A percentile compares a stretch with the other conserved stretches of the same genome.
Evolutionary conservation across 1,140 invertebrate genomes (phyloP).

Genomic region (Apis mellifera): DNA sequence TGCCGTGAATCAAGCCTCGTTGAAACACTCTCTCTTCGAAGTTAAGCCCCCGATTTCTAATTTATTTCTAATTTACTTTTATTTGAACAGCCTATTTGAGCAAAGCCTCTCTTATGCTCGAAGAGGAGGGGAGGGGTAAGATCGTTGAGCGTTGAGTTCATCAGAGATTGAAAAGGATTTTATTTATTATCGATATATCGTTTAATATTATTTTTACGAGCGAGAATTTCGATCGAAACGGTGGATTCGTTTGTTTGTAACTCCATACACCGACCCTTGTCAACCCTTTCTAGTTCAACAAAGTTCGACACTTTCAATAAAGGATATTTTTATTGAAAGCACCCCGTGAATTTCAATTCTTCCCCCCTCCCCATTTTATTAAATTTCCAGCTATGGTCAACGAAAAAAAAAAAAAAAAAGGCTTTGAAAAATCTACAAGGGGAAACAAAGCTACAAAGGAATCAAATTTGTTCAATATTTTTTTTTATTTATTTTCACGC

Average conservation of each 20-base stretch:
- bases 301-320: background rate
- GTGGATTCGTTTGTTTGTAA: background rate
- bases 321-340: background rate
- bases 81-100: background rate
- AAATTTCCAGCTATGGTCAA: no score
- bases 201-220: no score
- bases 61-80: conserved; percentile 8
- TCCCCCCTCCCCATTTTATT: no score
- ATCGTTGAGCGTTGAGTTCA: no score
- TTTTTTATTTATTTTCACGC: background rate
- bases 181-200: no score
- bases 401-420: background rate
- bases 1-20: background rate
- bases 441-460: background rate
- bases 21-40: no score
- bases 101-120: background rate
- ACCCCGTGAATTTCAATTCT: background rate
- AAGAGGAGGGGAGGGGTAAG: no score
- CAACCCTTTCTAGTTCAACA: background rate
- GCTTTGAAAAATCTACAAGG: background rate
- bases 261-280: background rate
- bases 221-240: no score
- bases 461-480: background rate
- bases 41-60: background rate
- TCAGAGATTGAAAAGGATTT: no score